Base-by-base conservation (phyloP, 92 coral and sea anemone species). In the Muricea muricata region DNA sequence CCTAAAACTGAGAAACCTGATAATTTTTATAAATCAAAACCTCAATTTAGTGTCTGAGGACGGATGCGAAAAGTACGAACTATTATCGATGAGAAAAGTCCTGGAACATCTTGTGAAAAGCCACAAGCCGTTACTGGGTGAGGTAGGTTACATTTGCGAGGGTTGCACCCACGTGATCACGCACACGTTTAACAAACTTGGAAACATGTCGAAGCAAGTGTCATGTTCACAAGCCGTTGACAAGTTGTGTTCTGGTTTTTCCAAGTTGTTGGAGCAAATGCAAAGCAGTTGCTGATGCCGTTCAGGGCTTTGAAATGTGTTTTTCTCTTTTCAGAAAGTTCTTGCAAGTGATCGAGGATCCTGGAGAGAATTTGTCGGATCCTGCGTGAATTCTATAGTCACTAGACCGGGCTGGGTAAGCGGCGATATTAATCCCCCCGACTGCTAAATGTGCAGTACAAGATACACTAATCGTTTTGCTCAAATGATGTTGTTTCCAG, bases 351-450 rank as follows among this genome's bases (percentile, higher is more conserved):
- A 80, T 6, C 63, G 85, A 14, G 89, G 87, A 56, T 29, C 79
- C 24, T 86, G 89, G 93, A 84, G 84, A 29, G 88, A 92, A 29
- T 91, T 85, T 74, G 88, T 78, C 57, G 80, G 75, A 54, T 74
- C 90, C 9, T 94, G 93, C 46, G 73, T 54, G 18, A 96, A 96
- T 78, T 83, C 76, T 60, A 85, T 96, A 48, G 99, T 96, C 33
- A 92, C 87, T 33, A 92, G 86, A 50, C 97, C 98, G 20, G 88
- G 91, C 48, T 93, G 89, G 99, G 99, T 96, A 71, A 71, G 79
- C n/a, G n/a, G n/a, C n/a, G n/a, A n/a, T n/a, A n/a, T n/a, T n/a
- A n/a, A n/a, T n/a, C n/a, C n/a, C n/a, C n/a, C n/a, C n/a, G n/a
- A n/a, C n/a, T n/a, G n/a, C n/a, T n/a, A n/a, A n/a, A n/a, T n/a